These are phyloP conservation scores for Nothura maculosa DNA, from an alignment of 2,797 vertebrate species.

Conservation along the genomic window DNA sequence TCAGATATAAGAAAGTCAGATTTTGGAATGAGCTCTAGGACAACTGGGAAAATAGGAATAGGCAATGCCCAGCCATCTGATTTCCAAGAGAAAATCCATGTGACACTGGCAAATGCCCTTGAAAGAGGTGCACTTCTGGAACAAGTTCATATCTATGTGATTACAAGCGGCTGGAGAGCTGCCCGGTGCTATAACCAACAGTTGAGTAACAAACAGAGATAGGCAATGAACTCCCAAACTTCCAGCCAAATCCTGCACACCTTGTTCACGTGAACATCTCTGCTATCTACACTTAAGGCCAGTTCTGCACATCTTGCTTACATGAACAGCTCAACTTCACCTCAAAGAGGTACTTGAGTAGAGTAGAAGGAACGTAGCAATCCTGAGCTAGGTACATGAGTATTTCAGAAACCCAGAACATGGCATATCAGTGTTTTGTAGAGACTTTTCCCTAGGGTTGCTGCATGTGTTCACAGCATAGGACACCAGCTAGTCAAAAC, in stretches of 20 bases:
- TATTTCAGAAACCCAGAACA: background rate
- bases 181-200: background rate
- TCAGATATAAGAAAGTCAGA: background rate
- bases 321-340: background rate
- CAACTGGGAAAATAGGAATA: background rate
- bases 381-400: background rate
- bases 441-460: background rate
- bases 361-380: background rate
- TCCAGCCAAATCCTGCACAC: background rate
- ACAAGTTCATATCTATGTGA: background rate
- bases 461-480: background rate
- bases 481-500: background rate
- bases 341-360: background rate
- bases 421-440: background rate
- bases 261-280: background rate
- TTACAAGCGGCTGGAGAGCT: background rate
- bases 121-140: constrained; percentile 13
- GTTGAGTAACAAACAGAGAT: background rate
- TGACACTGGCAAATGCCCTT: constrained; percentile 16
- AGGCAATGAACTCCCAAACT: background rate
- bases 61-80: background rate
- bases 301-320: accelerated
- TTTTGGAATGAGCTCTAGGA: constrained; percentile 6
- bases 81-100: background rate
- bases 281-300: background rate